phyloP scores from a whole-genome alignment of 2,797 vertebrate genomes.

The Tauraco hartlaubi region DNA sequence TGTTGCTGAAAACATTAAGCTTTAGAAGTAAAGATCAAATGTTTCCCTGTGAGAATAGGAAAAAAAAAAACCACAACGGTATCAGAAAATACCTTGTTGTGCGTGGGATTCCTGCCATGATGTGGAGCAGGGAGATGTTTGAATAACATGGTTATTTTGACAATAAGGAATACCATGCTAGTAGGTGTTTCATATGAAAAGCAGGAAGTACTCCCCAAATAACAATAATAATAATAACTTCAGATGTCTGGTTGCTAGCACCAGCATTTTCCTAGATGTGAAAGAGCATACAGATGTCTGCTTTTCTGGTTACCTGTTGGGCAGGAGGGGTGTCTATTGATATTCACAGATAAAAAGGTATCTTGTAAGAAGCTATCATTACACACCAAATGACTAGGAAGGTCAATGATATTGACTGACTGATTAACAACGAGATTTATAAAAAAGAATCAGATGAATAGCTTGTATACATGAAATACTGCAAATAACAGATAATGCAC shows the following conservation, averaged over 20 bases:
- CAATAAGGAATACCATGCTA: background rate
- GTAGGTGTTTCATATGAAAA: background rate
- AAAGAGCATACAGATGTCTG: background rate
- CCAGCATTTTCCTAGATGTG: background rate
- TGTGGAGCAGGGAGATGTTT: background rate
- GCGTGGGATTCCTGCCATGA: background rate
- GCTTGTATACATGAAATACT: slow-evolving; percentile 27
- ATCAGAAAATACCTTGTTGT: background rate
- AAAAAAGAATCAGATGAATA: slow-evolving; percentile 28
- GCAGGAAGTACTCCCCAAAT: background rate
- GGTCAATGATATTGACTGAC: slow-evolving; percentile 20
- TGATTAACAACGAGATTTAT: slow-evolving; percentile 36
- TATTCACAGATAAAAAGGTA: background rate
- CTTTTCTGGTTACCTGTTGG: background rate
- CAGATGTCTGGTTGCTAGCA: background rate
- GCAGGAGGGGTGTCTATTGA: background rate
- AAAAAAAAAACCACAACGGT: background rate
- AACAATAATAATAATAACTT: background rate
- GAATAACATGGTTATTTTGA: background rate
- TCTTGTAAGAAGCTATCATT: background rate
- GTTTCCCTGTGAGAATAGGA: background rate
- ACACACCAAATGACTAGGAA: background rate
- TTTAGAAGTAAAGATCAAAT: slow-evolving; percentile 15
- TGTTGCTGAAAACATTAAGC: background rate
- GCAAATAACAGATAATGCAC: slow-evolving; percentile 32